A percentile compares a stretch with the other conserved stretches of the same genome.
phyloP scores from a whole-genome alignment of 2,888 invertebrate genomes.

The Phragmatobia fuliginosa region DNA sequence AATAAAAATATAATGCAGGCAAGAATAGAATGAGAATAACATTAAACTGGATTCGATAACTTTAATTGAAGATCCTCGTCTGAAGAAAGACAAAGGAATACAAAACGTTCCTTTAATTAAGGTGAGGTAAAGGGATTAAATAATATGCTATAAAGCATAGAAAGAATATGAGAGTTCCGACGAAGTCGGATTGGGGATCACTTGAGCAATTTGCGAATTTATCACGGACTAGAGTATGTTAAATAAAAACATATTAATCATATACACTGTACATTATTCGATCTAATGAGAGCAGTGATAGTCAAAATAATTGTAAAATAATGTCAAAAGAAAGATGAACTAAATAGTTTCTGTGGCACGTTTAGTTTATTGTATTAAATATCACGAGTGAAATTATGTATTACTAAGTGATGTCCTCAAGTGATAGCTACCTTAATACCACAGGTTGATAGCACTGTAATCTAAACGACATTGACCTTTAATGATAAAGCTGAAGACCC shows the following conservation, averaged over 20 bases:
- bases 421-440: slow-evolving; percentile 18
- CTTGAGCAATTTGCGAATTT: too few species aligned
- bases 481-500: slow-evolving; percentile 41
- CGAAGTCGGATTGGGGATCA: too few species aligned
- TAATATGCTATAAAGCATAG: too few species aligned
- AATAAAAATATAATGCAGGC: background rate
- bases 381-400: background rate
- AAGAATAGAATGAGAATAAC: background rate
- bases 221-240: too few species aligned
- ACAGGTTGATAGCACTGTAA: slow-evolving; percentile 43
- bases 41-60: background rate
- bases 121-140: too few species aligned
- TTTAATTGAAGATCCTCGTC: background rate
- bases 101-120: too few species aligned
- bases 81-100: too few species aligned
- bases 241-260: too few species aligned
- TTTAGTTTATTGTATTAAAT: background rate
- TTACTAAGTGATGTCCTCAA: slow-evolving; percentile 24
- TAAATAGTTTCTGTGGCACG: background rate
- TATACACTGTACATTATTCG: background rate
- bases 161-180: too few species aligned
- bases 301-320: background rate
- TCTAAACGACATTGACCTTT: slow-evolving; percentile 56
- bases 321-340: background rate
- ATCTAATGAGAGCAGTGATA: background rate